phyloP scores from a whole-genome alignment of 2,888 invertebrate genomes.

The Rotaria sp. region DNA sequence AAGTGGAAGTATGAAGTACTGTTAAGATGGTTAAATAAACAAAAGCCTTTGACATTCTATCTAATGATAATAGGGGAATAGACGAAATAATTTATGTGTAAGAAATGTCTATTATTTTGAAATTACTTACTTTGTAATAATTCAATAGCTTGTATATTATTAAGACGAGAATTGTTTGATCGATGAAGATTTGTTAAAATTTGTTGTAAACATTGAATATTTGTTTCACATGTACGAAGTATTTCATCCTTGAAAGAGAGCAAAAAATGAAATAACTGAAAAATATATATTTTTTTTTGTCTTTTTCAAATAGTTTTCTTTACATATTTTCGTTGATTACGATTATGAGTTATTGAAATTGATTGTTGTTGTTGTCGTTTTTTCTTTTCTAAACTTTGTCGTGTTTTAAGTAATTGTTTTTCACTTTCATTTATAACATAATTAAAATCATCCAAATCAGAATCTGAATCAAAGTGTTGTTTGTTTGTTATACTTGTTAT shows the following conservation, averaged over 20 bases:
- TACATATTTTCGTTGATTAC: background rate
- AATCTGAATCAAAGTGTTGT: background rate
- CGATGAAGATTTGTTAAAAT: slow-evolving; percentile 25
- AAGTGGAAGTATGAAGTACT: background rate
- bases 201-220: slow-evolving; percentile 21
- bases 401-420: background rate
- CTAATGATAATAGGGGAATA: background rate
- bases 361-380: background rate
- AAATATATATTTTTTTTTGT: background rate
- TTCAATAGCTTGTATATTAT: slow-evolving; percentile 10
- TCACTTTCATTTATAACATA: background rate
- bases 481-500: background rate
- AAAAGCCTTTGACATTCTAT: background rate
- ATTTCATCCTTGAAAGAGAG: slow-evolving; percentile 15
- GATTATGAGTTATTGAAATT: background rate
- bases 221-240: slow-evolving; percentile 13
- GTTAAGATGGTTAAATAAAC: background rate
- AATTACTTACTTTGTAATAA: background rate
- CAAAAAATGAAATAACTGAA: background rate
- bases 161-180: background rate
- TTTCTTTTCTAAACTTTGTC: slow-evolving; percentile 28
- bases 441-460: slow-evolving; percentile 8
- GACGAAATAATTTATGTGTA: too few species aligned
- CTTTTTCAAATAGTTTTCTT: background rate
- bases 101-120: too few species aligned